phyloP scores from a whole-genome alignment of 1,140 invertebrate genomes.

The Branchinecta lynchi region DNA sequence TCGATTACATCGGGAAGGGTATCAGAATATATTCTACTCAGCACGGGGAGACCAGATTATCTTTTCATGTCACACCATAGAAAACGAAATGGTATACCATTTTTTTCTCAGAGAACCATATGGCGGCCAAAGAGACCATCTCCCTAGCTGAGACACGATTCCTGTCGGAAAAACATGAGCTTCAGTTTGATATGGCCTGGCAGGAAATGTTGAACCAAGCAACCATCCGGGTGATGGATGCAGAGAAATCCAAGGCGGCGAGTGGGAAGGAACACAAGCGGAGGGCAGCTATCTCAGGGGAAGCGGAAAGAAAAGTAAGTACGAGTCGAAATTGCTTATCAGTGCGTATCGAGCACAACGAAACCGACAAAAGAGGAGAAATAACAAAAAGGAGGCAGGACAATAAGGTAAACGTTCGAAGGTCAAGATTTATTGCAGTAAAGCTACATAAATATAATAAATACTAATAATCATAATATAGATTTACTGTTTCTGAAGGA shows the following conservation, averaged over 20 bases:
- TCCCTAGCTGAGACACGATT: slow-evolving; percentile 75
- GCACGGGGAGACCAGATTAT: too few species aligned
- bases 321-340: too few species aligned
- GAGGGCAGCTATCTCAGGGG: slow-evolving; percentile 53
- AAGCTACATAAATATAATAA: too few species aligned
- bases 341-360: too few species aligned
- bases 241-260: slow-evolving; percentile 69
- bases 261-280: slow-evolving; percentile 69
- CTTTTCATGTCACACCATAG: too few species aligned
- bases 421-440: too few species aligned
- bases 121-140: slow-evolving; percentile 89
- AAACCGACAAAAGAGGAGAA: too few species aligned
- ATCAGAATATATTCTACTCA: too few species aligned
- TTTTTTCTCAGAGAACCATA: slow-evolving; percentile 50
- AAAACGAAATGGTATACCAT: neutral
- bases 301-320: slow-evolving; percentile 57
- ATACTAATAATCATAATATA: too few species aligned
- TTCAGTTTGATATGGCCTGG: slow-evolving; percentile 85
- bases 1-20: too few species aligned
- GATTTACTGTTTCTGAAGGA: neutral
- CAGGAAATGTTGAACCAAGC: slow-evolving; percentile 97
- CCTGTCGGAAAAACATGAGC: slow-evolving; percentile 53
- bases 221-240: slow-evolving; percentile 84
- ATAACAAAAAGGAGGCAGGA: too few species aligned
- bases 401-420: too few species aligned